phyloP scores from a whole-genome alignment of 92 coral and sea anemone species.

The Epizoanthus ramosus region DNA sequence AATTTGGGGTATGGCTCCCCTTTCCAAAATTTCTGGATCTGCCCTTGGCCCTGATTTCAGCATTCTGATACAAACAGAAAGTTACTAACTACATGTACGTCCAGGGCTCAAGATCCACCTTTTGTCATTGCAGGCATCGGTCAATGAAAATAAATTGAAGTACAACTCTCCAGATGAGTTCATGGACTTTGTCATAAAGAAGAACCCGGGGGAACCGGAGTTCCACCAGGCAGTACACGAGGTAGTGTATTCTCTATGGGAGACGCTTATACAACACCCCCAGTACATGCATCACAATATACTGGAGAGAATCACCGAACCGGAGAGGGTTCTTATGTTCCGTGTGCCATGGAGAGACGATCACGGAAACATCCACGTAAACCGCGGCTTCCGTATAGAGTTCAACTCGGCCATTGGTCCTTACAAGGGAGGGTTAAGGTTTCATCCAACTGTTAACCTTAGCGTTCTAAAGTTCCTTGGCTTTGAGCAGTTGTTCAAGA shows the following conservation, averaged over 20 bases:
- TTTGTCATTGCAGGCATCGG: slow-evolving; percentile 20
- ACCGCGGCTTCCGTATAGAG: slow-evolving; percentile 85
- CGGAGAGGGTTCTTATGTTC: slow-evolving; percentile 88
- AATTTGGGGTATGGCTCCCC: no score
- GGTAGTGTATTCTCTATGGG: slow-evolving; percentile 78
- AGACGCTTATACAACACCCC: slow-evolving; percentile 62
- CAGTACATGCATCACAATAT: slow-evolving; percentile 62
- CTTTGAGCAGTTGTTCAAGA: slow-evolving; percentile 87
- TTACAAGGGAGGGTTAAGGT: slow-evolving; percentile 83
- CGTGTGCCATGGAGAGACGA: slow-evolving; percentile 92
- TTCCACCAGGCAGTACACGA: slow-evolving; percentile 94
- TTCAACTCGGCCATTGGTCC: slow-evolving; percentile 92
- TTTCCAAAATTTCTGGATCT: no score
- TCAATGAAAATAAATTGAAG: slow-evolving; percentile 25
- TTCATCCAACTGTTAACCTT: slow-evolving; percentile 83
- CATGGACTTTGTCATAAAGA: slow-evolving; percentile 52
- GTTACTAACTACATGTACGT: no score
- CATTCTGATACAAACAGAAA: no score
- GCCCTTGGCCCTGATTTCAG: no score
- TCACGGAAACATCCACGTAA: slow-evolving; percentile 71
- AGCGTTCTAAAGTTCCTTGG: slow-evolving; percentile 87
- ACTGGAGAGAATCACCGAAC: slow-evolving; percentile 84
- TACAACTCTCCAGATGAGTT: slow-evolving; percentile 69
- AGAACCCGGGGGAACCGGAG: slow-evolving; percentile 79
- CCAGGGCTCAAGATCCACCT: no score